Percentiles rank a stretch among this genome's conserved stretches.
Conservation (phyloP, 2,888 invertebrate species). For the Mythimna pallens region DNA sequence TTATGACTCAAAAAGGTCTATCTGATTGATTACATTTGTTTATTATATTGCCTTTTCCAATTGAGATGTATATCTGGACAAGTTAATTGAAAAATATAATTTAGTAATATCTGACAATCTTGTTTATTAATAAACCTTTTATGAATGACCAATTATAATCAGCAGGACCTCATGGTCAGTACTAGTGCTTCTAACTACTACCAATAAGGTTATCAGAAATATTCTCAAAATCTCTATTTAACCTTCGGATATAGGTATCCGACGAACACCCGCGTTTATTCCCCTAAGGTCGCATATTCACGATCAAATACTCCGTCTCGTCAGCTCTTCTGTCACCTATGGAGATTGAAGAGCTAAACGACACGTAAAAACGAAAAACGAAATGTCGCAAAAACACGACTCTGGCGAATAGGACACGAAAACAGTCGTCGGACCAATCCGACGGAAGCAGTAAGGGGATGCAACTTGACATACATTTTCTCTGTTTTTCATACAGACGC, state of each 20-base stretch:
- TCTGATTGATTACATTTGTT: slow-evolving; percentile 27
- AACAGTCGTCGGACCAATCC: no score
- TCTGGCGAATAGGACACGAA: no score
- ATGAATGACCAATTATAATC: neutral
- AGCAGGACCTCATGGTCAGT: neutral
- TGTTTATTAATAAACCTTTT: neutral
- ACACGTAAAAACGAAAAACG: no score
- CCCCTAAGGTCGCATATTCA: no score
- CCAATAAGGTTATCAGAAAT: neutral
- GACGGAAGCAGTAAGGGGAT: no score
- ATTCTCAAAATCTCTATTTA: neutral
- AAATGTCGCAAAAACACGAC: no score
- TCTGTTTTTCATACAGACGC: no score
- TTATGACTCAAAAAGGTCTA: slow-evolving; percentile 24
- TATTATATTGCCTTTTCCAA: slow-evolving; percentile 18
- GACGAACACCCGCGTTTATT: no score
- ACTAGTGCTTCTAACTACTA: neutral
- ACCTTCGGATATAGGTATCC: neutral
- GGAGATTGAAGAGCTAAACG: no score
- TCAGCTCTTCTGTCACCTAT: no score
- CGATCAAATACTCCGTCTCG: no score
- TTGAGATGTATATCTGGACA: slow-evolving; percentile 25
- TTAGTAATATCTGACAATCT: slow-evolving; percentile 8
- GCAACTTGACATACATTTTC: no score
- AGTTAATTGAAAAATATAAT: slow-evolving; percentile 27